phyloP scores from a whole-genome alignment of 2,113 vertebrate genomes.

The Trochalopteron elliotii region DNA sequence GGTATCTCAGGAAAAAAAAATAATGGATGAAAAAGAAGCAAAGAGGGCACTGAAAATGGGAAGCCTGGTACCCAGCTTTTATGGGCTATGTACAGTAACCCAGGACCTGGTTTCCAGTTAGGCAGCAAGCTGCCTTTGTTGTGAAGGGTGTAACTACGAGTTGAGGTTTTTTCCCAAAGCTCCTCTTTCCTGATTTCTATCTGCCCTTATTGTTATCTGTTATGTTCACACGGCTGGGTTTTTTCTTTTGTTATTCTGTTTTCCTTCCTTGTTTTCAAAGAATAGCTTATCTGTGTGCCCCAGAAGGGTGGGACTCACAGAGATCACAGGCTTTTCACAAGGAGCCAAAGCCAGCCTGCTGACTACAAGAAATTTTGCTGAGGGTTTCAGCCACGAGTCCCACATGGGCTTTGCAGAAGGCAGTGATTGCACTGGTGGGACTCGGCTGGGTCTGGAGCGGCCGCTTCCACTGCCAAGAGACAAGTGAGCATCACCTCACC shows the following conservation, averaged over 20 bases:
- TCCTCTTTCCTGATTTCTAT: slow-evolving; percentile 62
- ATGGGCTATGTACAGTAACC: background rate
- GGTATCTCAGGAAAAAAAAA: background rate
- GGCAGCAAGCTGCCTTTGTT: background rate
- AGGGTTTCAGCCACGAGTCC: background rate
- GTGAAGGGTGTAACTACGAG: background rate
- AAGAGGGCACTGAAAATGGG: background rate
- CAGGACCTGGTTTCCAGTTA: background rate
- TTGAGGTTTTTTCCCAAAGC: background rate
- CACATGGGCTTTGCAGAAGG: background rate
- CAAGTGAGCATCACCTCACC: background rate
- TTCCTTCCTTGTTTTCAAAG: slow-evolving; percentile 62
- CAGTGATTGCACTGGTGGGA: background rate
- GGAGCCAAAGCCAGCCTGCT: background rate
- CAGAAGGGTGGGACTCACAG: slow-evolving; percentile 44
- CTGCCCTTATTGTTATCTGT: slow-evolving; percentile 44
- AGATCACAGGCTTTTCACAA: slow-evolving; percentile 36
- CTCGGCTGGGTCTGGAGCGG: fast-evolving
- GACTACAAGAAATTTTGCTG: background rate
- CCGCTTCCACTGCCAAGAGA: background rate
- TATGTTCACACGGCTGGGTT: background rate
- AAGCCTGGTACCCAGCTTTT: background rate
- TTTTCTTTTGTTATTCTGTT: slow-evolving; percentile 38
- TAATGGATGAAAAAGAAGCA: background rate
- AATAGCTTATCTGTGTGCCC: slow-evolving; percentile 40